phyloP scores from a whole-genome alignment of 2,113 vertebrate species.

The Spheniscus mendiculus region DNA sequence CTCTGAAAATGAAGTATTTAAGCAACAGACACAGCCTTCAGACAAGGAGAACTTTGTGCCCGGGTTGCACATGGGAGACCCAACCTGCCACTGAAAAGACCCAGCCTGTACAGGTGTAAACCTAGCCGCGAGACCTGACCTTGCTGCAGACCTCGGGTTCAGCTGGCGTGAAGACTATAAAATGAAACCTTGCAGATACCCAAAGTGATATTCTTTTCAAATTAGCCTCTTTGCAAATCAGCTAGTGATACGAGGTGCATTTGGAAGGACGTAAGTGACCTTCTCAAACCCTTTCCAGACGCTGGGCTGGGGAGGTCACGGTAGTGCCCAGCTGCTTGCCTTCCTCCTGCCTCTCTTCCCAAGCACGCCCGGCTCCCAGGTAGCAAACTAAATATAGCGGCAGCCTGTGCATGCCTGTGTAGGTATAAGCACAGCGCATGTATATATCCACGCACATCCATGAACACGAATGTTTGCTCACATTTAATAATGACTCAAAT shows the following conservation, averaged over 20 bases:
- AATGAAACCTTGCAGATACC: background rate
- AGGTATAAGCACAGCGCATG: background rate
- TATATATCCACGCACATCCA: background rate
- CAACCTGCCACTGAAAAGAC: background rate
- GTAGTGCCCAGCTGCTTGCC: background rate
- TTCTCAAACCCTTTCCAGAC: background rate
- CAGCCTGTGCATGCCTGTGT: rapidly evolving
- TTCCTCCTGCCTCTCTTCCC: conserved; percentile 22
- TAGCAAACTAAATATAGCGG: background rate
- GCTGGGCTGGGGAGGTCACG: background rate
- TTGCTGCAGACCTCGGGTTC: background rate
- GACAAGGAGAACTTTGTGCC: background rate
- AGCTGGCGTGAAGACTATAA: background rate
- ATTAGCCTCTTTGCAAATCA: background rate
- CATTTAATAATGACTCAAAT: conserved; percentile 10
- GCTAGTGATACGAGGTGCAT: background rate
- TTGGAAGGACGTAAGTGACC: background rate
- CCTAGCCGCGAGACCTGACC: background rate
- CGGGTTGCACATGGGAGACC: background rate
- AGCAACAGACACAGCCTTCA: background rate
- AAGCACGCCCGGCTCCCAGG: background rate
- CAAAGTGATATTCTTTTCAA: background rate
- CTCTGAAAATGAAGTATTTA: background rate
- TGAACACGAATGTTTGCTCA: conserved; percentile 16
- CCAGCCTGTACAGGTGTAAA: background rate